A percentile compares a stretch with the other conserved stretches of the same genome.
Evolutionary conservation across 2,113 vertebrate species (phyloP).

Genomic region (Pollimyrus isidori): DNA sequence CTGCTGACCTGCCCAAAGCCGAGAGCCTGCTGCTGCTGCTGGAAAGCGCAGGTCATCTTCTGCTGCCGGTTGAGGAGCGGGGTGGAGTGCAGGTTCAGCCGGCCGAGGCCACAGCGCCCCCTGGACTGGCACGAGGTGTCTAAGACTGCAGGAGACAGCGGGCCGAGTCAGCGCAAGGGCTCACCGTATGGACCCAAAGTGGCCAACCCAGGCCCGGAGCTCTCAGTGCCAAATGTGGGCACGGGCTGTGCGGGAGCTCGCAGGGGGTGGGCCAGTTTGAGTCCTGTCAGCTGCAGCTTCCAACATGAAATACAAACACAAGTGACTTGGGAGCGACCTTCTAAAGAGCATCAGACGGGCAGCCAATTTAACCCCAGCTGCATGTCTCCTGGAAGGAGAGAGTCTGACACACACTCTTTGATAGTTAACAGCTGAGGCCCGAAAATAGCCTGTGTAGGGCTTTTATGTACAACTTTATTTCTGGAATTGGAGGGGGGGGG

Average conservation of each 20-base stretch:
- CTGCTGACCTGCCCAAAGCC: conserved; percentile 81
- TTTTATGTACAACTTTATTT: conserved; percentile 44
- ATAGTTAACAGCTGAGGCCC: conserved; percentile 47
- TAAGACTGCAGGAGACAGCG: conserved; percentile 40
- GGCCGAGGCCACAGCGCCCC: conserved; percentile 69
- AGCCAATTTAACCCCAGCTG: conserved; percentile 39
- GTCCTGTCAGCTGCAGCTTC: conserved; percentile 5
- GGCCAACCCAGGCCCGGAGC: not conserved
- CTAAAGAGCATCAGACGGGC: conserved; percentile 19
- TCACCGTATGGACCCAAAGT: not conserved
- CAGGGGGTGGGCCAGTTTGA: not conserved
- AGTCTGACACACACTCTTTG: conserved; percentile 40
- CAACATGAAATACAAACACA: not conserved
- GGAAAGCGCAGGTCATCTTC: conserved; percentile 81
- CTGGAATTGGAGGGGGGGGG: not conserved
- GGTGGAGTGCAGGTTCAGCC: conserved; percentile 66
- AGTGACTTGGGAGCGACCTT: not conserved
- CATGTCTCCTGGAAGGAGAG: conserved; percentile 35
- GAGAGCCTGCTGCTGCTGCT: conserved; percentile 73
- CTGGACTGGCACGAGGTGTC: conserved; percentile 73
- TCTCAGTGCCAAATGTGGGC: not conserved
- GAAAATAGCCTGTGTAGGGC: conserved; percentile 50
- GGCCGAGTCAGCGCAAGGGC: not conserved
- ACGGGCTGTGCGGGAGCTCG: not conserved
- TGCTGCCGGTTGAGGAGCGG: conserved; percentile 75